Evolutionary conservation across 2,888 invertebrate species (phyloP).

Genomic region (Orgyia antiqua): DNA sequence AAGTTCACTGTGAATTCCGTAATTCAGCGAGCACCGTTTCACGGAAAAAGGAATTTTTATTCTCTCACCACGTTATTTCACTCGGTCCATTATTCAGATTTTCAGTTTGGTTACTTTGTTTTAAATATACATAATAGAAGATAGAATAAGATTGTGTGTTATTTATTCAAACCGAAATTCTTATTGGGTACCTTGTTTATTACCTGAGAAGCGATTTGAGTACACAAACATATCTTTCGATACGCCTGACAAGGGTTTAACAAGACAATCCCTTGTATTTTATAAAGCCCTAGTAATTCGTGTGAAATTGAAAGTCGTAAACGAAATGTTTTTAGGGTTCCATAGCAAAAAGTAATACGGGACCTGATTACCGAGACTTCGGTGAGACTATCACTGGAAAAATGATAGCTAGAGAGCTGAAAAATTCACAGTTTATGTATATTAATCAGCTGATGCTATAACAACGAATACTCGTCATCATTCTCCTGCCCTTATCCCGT

Average conservation of each 20-base stretch:
- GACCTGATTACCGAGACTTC: too few species aligned
- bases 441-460: too few species aligned
- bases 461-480: too few species aligned
- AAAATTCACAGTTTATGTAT: too few species aligned
- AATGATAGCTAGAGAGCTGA: too few species aligned
- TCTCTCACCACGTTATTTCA: constrained; percentile 1
- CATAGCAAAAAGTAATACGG: too few species aligned
- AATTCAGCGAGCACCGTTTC: constrained; percentile 18
- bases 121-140: not conserved
- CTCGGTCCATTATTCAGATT: not conserved
- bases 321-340: too few species aligned
- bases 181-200: not conserved
- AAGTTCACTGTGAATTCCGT: constrained; percentile 43
- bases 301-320: constrained; percentile 1
- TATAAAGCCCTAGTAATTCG: constrained; percentile 1
- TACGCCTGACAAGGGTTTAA: not conserved
- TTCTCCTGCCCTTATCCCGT: too few species aligned
- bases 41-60: constrained; percentile 16
- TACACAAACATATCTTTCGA: not conserved
- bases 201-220: not conserved
- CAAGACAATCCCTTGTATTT: not conserved
- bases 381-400: too few species aligned
- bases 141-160: not conserved
- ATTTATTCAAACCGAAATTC: not conserved
- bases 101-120: not conserved